Evolutionary conservation across 2,888 invertebrate species (phyloP), one percentile per base, ranked within the genome.

Genomic region (Hybos culiciformis): DNA sequence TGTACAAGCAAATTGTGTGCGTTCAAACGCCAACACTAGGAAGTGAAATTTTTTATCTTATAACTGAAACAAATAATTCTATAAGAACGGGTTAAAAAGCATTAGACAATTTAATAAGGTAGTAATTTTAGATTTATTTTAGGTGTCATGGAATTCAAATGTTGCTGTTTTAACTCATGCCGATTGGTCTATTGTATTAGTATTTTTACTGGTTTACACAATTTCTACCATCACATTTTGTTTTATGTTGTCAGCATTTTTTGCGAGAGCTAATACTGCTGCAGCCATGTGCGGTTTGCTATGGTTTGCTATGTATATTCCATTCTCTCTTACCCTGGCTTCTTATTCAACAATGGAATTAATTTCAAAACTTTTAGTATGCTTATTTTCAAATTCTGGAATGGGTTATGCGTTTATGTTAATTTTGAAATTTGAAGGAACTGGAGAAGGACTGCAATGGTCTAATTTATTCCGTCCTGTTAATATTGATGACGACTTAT

Each of bases 241-340:
- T 55, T 82, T 86, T 58, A 75, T 81, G 66, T 60, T 86, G 14
- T 81, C 83, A 50, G 76, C 80, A 3, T 76, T 85, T 52, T 87
- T 86, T 60, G 77, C 77, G 3, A 79, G 75, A 74, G 83, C 80
- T 1, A 80, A 77, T 53, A 74, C 77, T 6, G 84, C 83, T 12
- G 74, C 85, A 1, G 72, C 82, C 9, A 75, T 80, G 14, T 74
- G 75, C 14, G 83, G 82, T 1, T 65, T 86, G 5, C 55, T 78
- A 19, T 87, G 83, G 79, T 80, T 86, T 53, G 43, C 83, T 2
- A 69, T 77, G 0, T 82, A 78, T 56, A 62, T 79, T 12, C 87
- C 87, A 2, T 83, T 79, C 51, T 66, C 76, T 45, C 70, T 85
- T 53, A 60, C 84, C 45, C 66, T 73, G 44, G 70, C 73, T 51